Percentiles rank a stretch among this genome's conserved stretches.
phyloP scores from a whole-genome alignment of 2,797 vertebrate genomes.

The Orestias chungarensis region DNA sequence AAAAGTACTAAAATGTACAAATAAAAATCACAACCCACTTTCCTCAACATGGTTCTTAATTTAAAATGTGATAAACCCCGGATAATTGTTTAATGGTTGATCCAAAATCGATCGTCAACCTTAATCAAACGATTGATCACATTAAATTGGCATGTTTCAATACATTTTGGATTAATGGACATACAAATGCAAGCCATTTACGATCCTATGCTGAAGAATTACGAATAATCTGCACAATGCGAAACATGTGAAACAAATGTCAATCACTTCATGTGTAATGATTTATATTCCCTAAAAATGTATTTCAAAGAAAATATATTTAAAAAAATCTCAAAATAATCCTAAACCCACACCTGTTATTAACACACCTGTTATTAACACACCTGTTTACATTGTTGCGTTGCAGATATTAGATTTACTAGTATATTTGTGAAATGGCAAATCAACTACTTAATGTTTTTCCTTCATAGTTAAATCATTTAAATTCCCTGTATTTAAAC shows the following conservation, averaged over 20 bases:
- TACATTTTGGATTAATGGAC: too few relatives aligned
- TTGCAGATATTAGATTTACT: not conserved
- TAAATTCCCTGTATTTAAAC: not conserved
- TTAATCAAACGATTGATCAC: too few relatives aligned
- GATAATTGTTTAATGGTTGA: too few relatives aligned
- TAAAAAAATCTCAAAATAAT: not conserved
- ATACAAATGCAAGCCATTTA: not conserved
- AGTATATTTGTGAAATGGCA: not conserved
- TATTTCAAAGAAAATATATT: not conserved
- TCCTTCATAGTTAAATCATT: not conserved
- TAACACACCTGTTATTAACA: too few relatives aligned
- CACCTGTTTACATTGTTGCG: not conserved
- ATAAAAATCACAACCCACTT: too few relatives aligned
- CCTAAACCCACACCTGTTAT: not conserved
- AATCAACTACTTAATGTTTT: not conserved
- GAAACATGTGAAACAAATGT: not conserved
- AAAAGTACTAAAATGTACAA: too few relatives aligned
- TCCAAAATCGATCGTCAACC: too few relatives aligned
- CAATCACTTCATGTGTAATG: not conserved
- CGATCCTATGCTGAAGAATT: not conserved
- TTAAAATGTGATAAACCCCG: too few relatives aligned
- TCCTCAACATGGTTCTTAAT: too few relatives aligned
- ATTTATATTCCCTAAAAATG: too few relatives aligned
- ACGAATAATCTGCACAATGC: too few relatives aligned
- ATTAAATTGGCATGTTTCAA: too few relatives aligned